Conservation (phyloP, 2,888 invertebrate species). For the Nesidiocoris tenuis region DNA sequence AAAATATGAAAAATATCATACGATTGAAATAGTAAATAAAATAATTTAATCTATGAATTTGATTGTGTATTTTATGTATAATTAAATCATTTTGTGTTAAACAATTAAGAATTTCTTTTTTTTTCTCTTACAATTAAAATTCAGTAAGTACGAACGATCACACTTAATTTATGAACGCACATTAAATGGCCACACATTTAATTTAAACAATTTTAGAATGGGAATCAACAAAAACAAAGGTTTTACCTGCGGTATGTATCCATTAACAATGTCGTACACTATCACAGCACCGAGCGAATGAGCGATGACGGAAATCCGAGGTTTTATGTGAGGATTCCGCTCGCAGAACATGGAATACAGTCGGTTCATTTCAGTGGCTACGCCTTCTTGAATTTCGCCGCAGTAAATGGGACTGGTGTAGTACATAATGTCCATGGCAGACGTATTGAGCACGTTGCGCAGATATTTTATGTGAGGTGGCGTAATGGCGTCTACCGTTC, state of each 20-base stretch:
- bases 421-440: slow-evolving; percentile 72
- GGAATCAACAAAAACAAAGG: no score
- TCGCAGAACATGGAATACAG: slow-evolving; percentile 65
- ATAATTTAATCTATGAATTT: no score
- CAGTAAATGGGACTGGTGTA: slow-evolving; percentile 70
- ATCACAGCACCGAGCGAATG: slow-evolving; percentile 72
- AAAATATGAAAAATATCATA: no score
- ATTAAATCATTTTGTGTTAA: no score
- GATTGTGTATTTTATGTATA: no score
- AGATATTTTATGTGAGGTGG: slow-evolving; percentile 64
- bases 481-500: slow-evolving; percentile 66
- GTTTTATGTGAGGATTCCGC: slow-evolving; percentile 65
- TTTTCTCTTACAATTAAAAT: no score
- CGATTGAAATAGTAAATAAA: no score
- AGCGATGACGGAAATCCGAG: slow-evolving; percentile 65
- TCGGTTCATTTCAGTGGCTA: slow-evolving; percentile 63
- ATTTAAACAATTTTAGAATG: no score
- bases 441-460: slow-evolving; percentile 64
- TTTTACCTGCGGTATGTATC: slow-evolving; percentile 54
- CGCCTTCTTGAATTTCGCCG: slow-evolving; percentile 64
- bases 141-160: no score
- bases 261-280: slow-evolving; percentile 68
- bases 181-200: background rate
- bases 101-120: no score
- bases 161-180: background rate